phyloP scores from a whole-genome alignment of 2,113 vertebrate species.

The Phalacrocorax aristotelis region DNA sequence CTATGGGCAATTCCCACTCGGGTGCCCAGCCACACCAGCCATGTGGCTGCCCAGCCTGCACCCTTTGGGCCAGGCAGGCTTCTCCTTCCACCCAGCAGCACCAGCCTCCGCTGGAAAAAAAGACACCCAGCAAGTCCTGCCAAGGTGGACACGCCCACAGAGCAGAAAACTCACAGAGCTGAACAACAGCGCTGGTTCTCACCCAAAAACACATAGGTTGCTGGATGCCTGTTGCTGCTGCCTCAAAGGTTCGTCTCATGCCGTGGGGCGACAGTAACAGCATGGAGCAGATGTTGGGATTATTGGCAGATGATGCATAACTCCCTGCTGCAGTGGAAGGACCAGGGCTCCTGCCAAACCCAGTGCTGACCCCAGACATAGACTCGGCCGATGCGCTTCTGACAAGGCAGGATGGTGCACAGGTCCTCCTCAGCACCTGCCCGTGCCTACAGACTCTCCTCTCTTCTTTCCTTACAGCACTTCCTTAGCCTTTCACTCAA shows the following conservation, averaged over 20 bases:
- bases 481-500: background rate
- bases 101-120: background rate
- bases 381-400: background rate
- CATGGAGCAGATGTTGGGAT: background rate
- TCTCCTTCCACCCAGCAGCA: background rate
- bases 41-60: background rate
- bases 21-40: background rate
- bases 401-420: background rate
- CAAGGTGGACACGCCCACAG: fast-evolving
- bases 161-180: background rate
- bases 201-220: background rate
- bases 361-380: background rate
- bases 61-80: background rate
- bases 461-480: background rate
- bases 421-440: background rate
- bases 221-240: background rate
- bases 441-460: background rate
- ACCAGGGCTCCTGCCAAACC: background rate
- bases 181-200: background rate
- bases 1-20: background rate
- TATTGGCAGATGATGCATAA: background rate
- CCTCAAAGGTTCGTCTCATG: background rate
- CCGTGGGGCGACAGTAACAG: background rate
- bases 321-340: background rate
- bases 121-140: background rate